A percentile compares a stretch with the other conserved stretches of the same genome.
Conservation (phyloP, 2,113 vertebrate genomes). For the Anser brachyrhynchus region DNA sequence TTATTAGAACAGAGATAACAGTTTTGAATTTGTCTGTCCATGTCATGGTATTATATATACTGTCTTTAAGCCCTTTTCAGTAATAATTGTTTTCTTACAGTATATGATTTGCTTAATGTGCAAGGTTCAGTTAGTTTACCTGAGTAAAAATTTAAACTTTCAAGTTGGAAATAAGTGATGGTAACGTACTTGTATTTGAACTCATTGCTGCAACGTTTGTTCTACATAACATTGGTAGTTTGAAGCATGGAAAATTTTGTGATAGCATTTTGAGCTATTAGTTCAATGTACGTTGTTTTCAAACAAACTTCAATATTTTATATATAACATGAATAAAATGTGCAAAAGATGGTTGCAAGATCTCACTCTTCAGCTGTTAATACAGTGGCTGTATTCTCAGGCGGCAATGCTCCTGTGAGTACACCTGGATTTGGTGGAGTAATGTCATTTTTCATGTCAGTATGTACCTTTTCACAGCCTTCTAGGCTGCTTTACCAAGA, state of each 20-base stretch:
- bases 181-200: not conserved
- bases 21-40: not conserved
- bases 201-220: not conserved
- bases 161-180: not conserved
- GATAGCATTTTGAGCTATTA: not conserved
- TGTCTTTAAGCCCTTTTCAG: not conserved
- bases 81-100: not conserved
- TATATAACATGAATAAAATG: not conserved
- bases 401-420: no score
- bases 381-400: not conserved
- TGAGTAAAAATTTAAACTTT: not conserved
- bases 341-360: not conserved
- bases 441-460: fast-evolving
- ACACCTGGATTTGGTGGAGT: no score
- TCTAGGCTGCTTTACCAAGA: not conserved
- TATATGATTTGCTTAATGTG: not conserved
- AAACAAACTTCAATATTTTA: not conserved
- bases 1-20: not conserved
- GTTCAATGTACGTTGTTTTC: not conserved
- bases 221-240: not conserved
- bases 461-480: not conserved
- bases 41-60: not conserved
- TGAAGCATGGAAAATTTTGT: not conserved
- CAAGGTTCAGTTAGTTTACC: not conserved
- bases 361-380: not conserved